Conservation (phyloP, 2,888 invertebrate species). For the Drosophila mimica region DNA sequence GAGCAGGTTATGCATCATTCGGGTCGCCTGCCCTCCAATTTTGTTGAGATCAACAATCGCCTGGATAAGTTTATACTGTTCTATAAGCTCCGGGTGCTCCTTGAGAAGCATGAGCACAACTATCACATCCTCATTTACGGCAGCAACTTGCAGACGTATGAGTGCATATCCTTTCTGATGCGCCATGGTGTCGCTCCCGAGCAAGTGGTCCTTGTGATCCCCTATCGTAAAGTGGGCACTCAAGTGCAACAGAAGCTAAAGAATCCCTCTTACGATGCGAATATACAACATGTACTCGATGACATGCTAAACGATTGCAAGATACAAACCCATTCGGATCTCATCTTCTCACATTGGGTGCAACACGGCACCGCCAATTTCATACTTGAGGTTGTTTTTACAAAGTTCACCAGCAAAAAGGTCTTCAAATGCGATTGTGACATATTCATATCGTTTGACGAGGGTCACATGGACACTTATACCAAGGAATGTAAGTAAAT, state of each 20-base stretch:
- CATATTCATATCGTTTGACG: slow-evolving; percentile 76
- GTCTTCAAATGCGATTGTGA: slow-evolving; percentile 64
- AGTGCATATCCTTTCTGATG: slow-evolving; percentile 74
- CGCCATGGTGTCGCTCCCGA: slow-evolving; percentile 56
- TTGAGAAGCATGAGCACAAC: slow-evolving; percentile 21
- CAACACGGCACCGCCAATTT: slow-evolving; percentile 35
- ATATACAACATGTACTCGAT: slow-evolving; percentile 61
- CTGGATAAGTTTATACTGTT: slow-evolving; percentile 76
- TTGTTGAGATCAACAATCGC: slow-evolving; percentile 75
- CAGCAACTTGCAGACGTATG: slow-evolving; percentile 65
- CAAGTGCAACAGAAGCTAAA: slow-evolving; percentile 44
- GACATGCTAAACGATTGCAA: slow-evolving; percentile 62
- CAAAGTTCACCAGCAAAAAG: slow-evolving; percentile 17
- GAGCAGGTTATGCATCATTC: background rate
- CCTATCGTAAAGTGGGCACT: slow-evolving; percentile 16
- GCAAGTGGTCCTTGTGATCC: slow-evolving; percentile 57
- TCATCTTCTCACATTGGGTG: slow-evolving; percentile 57
- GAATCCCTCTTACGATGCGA: slow-evolving; percentile 59
- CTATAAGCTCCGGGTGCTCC: slow-evolving; percentile 67
- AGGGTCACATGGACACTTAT: slow-evolving; percentile 38
- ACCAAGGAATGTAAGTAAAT: slow-evolving; percentile 42
- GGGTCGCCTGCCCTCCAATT: slow-evolving; percentile 64
- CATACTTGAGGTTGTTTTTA: slow-evolving; percentile 68
- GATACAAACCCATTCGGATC: slow-evolving; percentile 46
- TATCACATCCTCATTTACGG: slow-evolving; percentile 75